Evolutionary conservation across 2,797 vertebrate species (phyloP).

Genomic region (Falco rusticolus): DNA sequence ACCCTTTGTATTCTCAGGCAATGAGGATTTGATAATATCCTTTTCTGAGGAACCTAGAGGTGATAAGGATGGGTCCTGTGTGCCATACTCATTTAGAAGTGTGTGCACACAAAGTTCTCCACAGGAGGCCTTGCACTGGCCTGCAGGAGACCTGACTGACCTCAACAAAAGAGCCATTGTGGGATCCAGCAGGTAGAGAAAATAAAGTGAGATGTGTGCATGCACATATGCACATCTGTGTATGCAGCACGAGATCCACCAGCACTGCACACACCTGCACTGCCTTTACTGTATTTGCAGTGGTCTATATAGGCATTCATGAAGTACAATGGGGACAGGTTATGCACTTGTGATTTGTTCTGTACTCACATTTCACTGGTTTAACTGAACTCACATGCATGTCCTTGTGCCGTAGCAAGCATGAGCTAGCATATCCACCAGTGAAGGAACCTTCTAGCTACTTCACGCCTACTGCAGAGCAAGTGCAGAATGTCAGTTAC

Average conservation of each 20-base stretch:
- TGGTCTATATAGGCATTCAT: neutral
- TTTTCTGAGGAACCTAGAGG: neutral
- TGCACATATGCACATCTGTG: neutral
- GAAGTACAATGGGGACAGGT: neutral
- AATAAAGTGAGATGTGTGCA: neutral
- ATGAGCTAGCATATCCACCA: neutral
- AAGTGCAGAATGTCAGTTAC: neutral
- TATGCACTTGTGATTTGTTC: neutral
- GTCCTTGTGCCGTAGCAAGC: fast-evolving
- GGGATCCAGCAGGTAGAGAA: neutral
- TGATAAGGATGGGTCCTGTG: neutral
- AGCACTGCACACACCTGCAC: neutral
- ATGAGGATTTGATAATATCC: neutral
- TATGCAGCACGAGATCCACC: neutral
- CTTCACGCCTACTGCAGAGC: neutral
- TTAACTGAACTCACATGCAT: neutral
- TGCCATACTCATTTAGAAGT: neutral
- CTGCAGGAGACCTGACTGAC: neutral
- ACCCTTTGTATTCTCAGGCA: neutral
- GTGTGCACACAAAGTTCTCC: neutral
- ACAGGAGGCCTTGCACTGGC: neutral
- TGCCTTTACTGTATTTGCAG: neutral
- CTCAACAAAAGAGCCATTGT: neutral
- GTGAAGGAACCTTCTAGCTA: neutral
- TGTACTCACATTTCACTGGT: neutral